phyloP scores from a whole-genome alignment of 2,113 vertebrate species.

The Orycteropus afer region DNA sequence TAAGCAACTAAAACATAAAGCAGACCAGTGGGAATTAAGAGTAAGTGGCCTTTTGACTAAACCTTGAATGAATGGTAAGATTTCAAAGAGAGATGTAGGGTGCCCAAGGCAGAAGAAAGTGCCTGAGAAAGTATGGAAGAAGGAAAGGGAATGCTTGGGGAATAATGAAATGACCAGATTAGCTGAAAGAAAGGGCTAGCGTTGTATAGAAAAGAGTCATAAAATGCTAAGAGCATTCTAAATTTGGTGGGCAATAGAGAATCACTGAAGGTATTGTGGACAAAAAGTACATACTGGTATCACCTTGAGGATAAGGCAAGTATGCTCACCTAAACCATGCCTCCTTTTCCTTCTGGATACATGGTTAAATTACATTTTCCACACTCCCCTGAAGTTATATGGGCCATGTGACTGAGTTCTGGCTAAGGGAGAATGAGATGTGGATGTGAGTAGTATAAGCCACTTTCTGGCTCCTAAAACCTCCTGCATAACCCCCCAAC shows the following conservation, averaged over 20 bases:
- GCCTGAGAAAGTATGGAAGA: background rate
- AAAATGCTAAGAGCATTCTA: background rate
- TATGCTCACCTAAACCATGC: background rate
- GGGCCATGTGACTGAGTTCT: background rate
- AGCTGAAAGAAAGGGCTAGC: background rate
- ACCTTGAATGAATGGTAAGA: background rate
- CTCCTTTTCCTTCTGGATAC: background rate
- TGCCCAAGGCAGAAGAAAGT: background rate
- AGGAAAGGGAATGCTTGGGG: background rate
- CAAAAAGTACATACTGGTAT: background rate
- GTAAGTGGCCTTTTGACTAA: background rate
- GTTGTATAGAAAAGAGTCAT: background rate
- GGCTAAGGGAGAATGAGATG: background rate
- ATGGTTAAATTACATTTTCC: background rate
- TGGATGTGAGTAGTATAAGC: background rate
- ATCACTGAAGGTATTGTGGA: background rate
- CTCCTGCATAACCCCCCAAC: background rate
- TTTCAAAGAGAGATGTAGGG: background rate
- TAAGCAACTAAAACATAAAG: background rate
- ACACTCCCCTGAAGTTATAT: background rate
- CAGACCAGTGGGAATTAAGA: background rate
- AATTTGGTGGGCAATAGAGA: background rate
- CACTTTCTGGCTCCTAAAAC: background rate
- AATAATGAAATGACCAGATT: background rate
- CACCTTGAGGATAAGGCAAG: background rate